Base-by-base conservation (phyloP, 2,888 invertebrate genomes). In the Agriopis aurantiaria region DNA sequence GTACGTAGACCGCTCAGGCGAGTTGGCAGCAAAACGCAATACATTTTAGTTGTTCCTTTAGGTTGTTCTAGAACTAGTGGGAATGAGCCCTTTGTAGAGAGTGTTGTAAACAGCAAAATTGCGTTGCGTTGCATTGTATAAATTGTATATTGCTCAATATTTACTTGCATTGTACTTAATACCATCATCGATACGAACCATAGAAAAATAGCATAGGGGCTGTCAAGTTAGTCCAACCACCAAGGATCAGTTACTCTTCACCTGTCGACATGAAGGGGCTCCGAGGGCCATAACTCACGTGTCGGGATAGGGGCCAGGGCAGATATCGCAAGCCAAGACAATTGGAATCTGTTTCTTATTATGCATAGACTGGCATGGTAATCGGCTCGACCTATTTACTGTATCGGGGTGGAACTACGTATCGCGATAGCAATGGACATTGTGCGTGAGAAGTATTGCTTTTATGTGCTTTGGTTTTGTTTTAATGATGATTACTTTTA, bases 351-450 rank as follows among this genome's bases (percentile, higher is more conserved):
- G 83, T 85, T 85, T 85, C 84, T 85, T 82, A 80, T 12, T n/a
- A 14, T 10, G 9, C 5, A 53, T 33, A 40, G 17, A 51, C 51
- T 17, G 17, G 33, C 43, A 17, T 77, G 69, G 67, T 85, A 87
- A 87, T 86, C 86, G 85, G 81, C 73, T 69, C 82, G 88, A 85
- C 88, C 88, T 79, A 88, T 87, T 81, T 86, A 65, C 75, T 64
- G 76, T 77, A 82, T 80, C 78, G 75, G 65, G 66, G 66, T 45
- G 53, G 67, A 52, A 80, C 81, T 81, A 70, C 82, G 83, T 85
- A 72, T 84, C 61, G 61, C 64, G 49, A 78, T 75, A 60, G 75
- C 74, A 69, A 82, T 78, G 66, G 77, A 72, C 48, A 73, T 58
- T 69, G 17, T 23, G 9, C 14, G 11, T 12, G 23, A 17, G 57